Percentiles rank a stretch among this genome's conserved stretches.
Evolutionary conservation across 1,140 invertebrate species (phyloP).

Genomic region (Manduca sexta): DNA sequence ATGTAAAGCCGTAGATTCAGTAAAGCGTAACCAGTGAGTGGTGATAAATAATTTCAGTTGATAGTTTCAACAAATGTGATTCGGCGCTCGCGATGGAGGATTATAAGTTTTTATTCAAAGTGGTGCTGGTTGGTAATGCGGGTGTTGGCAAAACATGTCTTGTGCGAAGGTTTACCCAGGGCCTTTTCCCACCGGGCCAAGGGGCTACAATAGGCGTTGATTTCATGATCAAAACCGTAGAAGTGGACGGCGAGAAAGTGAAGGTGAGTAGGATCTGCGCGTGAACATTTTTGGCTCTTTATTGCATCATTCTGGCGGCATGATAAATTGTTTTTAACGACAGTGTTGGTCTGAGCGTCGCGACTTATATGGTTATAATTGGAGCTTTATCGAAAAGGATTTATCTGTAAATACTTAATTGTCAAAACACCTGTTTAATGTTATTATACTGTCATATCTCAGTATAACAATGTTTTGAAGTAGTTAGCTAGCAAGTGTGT

Average conservation of each 20-base stretch:
- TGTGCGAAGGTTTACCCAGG: conserved; percentile 92
- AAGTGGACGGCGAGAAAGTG: conserved; percentile 98
- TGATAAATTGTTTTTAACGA: conserved; percentile 1
- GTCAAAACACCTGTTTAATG: too few species aligned
- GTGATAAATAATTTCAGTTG: conserved; percentile 36
- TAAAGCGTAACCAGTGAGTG: conserved; percentile 57
- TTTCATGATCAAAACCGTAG: conserved; percentile 99
- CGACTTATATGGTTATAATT: too few species aligned
- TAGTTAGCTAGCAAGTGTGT: too few species aligned
- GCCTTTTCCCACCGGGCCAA: conserved; percentile 96
- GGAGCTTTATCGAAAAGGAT: too few species aligned
- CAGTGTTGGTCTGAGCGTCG: background rate
- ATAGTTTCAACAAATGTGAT: conserved; percentile 53
- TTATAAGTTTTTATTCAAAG: conserved; percentile 99
- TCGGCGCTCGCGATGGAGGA: conserved; percentile 87
- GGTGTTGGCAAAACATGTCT: conserved; percentile 96
- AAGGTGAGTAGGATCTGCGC: conserved; percentile 79
- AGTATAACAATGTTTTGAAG: too few species aligned
- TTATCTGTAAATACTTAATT: too few species aligned
- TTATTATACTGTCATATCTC: too few species aligned
- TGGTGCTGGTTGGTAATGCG: conserved; percentile 95
- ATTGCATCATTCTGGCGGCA: conserved; percentile 22
- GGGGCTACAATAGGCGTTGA: conserved; percentile 99
- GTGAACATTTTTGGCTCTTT: conserved; percentile 14
- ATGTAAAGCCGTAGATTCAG: conserved; percentile 49